Percentiles rank a stretch among this genome's conserved stretches.
These are phyloP conservation scores for Eidolon helvum DNA, from an alignment of 2,113 vertebrate species.

Conservation along the genomic window DNA sequence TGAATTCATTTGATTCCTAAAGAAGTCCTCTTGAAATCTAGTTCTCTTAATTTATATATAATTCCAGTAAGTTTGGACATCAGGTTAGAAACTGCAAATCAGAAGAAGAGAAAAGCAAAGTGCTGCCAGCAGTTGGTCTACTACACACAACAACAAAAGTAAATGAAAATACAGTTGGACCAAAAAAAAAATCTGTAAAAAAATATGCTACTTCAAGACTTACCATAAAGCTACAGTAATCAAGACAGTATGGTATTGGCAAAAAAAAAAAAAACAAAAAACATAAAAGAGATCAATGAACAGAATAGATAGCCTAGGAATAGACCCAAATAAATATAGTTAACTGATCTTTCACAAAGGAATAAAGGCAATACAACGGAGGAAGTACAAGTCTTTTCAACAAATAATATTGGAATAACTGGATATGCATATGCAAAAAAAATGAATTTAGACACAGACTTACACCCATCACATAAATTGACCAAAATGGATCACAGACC, in stretches of 20 bases:
- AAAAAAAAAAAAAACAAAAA: not conserved
- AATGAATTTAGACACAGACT: not conserved
- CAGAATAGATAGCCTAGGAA: not conserved
- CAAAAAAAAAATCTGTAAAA: not conserved
- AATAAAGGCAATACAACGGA: not conserved
- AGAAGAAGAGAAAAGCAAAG: not conserved
- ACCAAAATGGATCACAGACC: not conserved
- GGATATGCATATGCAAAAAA: not conserved
- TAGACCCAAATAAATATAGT: not conserved
- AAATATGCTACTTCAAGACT: not conserved
- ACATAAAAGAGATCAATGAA: not conserved
- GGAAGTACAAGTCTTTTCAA: not conserved
- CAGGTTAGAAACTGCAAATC: conserved; percentile 3
- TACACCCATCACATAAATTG: not conserved
- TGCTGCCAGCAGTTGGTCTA: not conserved
- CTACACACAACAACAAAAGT: not conserved
- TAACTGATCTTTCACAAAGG: not conserved
- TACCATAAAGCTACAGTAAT: not conserved
- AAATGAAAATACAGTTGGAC: not conserved
- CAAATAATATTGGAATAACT: not conserved
- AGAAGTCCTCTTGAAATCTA: not conserved
- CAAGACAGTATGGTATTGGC: not conserved
- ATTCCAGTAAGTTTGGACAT: not conserved
- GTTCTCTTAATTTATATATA: not conserved
- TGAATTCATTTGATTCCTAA: not conserved